Evolutionary conservation across 1,140 invertebrate genomes (phyloP), one percentile per base, ranked within the genome.

Genomic region (Vanessa atalanta): DNA sequence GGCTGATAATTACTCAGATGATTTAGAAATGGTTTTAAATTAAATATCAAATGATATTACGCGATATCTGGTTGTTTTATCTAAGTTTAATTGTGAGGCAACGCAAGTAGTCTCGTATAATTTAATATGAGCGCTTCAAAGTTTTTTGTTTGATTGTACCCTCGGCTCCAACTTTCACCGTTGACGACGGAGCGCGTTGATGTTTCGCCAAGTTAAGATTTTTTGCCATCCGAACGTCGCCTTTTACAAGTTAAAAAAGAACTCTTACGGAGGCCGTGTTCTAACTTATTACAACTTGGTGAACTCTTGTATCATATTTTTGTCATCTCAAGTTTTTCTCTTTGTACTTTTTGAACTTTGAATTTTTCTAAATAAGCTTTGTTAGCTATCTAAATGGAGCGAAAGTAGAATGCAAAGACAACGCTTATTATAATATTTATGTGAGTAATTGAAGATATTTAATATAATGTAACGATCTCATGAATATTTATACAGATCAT

Each of bases 211-310:
- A 64, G 64, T 70, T 70, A 55, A 70, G 55, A 67, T 73, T 77
- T 71, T 72, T 73, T 73, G 55, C 66, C 37, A 50, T 51, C 48
- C n/a, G 23, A 70, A 31, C 74, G 47, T 48, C 60, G 66, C 60
- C 67, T 70, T 74, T 75, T 66, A 71, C 53, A 75, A 75, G 64
- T 75, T 73, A 77, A 77, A 68, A 72, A 76, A 76, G 66, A 73
- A 68, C 68, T 65, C 66, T 76, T 61, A 65, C 67, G 71, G 51
- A 55, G 51, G 61, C 75, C 66, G 65, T 72, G 71, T 73, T 77
- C 67, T 73, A 77, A 73, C 71, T 73, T 77, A 67, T 77, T 77
- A 77, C 72, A 73, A 77, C 61, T 77, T 73, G 20, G 48, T 63
- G 47, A 65, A 77, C 57, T 71, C 23, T 72, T 73, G 71, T 57